phyloP scores from a whole-genome alignment of 2,113 vertebrate genomes.

The Oncorhynchus gorbuscha region DNA sequence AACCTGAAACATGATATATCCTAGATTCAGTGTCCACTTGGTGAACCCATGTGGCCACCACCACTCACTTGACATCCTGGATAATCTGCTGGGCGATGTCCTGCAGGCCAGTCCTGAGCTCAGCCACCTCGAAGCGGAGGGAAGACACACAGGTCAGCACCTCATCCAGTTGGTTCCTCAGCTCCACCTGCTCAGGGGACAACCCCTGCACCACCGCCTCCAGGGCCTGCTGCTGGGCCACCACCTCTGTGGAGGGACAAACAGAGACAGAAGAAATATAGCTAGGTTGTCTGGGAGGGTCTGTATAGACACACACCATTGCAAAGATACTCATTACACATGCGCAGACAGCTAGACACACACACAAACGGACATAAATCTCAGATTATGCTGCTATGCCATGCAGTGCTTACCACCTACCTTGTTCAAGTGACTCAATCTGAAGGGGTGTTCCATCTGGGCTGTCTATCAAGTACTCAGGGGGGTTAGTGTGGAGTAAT shows the following conservation, averaged over 20 bases:
- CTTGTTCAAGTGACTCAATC: conserved; percentile 36
- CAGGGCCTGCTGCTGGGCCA: conserved; percentile 48
- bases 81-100: conserved; percentile 82
- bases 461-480: not conserved
- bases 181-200: conserved; percentile 68
- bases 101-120: conserved; percentile 80
- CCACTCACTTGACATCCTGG: conserved; percentile 85
- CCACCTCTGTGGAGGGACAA: conserved; percentile 37
- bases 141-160: conserved; percentile 77
- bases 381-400: not conserved
- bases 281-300: not conserved
- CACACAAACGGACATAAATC: too few relatives aligned
- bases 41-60: not conserved
- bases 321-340: too few relatives aligned
- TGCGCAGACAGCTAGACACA: too few relatives aligned
- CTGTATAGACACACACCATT: not conserved
- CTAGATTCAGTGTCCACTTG: not conserved
- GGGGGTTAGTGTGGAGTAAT: conserved; percentile 1
- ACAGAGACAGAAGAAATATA: not conserved
- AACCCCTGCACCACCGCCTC: conserved; percentile 60
- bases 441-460: conserved; percentile 4
- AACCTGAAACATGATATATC: not conserved
- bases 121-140: conserved; percentile 83
- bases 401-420: conserved; percentile 33
- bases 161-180: conserved; percentile 85